A percentile compares a stretch with the other conserved stretches of the same genome.
Conservation (phyloP, 1,140 invertebrate genomes). For the Acyrthosiphon pisum region DNA sequence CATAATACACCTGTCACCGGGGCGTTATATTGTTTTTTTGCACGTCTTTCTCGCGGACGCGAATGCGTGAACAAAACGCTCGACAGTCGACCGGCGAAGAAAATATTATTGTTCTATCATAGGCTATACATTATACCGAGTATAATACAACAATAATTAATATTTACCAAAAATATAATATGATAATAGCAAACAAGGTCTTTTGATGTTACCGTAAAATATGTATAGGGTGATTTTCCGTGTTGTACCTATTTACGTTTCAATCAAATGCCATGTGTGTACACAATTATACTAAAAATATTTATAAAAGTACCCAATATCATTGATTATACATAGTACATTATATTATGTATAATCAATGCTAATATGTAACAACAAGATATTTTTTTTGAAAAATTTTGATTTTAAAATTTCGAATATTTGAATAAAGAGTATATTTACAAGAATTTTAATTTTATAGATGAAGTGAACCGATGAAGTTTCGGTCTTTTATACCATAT, state of each 20-base stretch:
- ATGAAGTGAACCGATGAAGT: background rate
- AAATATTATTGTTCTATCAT: slow-evolving; percentile 6
- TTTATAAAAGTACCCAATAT: background rate
- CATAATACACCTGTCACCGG: background rate
- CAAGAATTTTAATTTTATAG: background rate
- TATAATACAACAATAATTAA: slow-evolving; percentile 1
- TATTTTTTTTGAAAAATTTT: background rate
- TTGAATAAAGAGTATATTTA: background rate
- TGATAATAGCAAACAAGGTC: background rate
- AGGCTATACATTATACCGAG: background rate
- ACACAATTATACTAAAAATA: background rate
- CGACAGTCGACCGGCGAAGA: background rate
- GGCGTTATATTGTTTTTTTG: background rate
- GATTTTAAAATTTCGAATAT: background rate
- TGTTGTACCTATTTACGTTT: too few relatives aligned
- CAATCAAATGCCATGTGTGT: background rate
- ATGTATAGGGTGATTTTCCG: background rate
- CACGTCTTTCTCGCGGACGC: background rate
- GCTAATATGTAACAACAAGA: too few relatives aligned
- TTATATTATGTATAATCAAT: too few relatives aligned
- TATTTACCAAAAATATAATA: background rate
- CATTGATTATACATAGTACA: too few relatives aligned
- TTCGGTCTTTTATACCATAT: background rate
- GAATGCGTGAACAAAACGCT: background rate
- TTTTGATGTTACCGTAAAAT: background rate